Percentiles rank a stretch among this genome's conserved stretches.
These are phyloP conservation scores for Byasa hedistus DNA, from an alignment of 2,888 invertebrate species.

Conservation along the genomic window DNA sequence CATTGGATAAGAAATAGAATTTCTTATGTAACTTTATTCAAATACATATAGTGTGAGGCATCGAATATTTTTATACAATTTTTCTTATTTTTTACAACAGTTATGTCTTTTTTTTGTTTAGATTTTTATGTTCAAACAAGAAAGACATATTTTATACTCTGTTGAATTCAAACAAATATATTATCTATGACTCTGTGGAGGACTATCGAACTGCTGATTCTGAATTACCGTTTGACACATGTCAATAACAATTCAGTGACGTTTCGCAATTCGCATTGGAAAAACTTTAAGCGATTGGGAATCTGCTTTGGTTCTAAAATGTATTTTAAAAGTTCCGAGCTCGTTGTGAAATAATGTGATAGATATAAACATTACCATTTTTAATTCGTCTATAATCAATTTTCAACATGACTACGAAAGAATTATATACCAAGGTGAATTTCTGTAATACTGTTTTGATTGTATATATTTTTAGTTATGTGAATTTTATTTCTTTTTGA, in stretches of 20 bases:
- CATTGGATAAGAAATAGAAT: too few species aligned
- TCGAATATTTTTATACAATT: too few species aligned
- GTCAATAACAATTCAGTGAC: conserved; percentile 57
- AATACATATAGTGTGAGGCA: too few species aligned
- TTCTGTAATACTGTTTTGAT: conserved; percentile 38
- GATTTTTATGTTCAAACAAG: too few species aligned
- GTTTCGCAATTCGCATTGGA: conserved; percentile 60
- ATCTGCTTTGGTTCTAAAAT: conserved; percentile 72
- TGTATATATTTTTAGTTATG: conserved; percentile 34
- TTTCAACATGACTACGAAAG: conserved; percentile 75
- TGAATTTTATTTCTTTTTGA: conserved; percentile 35
- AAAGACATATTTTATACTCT: too few species aligned
- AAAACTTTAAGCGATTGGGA: conserved; percentile 55
- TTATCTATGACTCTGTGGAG: not conserved
- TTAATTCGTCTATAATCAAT: conserved; percentile 35
- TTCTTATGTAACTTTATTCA: too few species aligned
- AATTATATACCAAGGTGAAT: conserved; percentile 76
- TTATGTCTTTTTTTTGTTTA: too few species aligned
- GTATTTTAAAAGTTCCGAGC: conserved; percentile 56
- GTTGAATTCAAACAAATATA: too few species aligned
- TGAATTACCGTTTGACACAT: conserved; percentile 35
- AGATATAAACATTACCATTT: conserved; percentile 34
- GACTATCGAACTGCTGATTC: conserved; percentile 20
- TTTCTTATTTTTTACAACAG: too few species aligned
- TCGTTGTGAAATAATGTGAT: conserved; percentile 63